These are phyloP conservation scores for Romanogobio albipinnatus DNA, from an alignment of 2,113 vertebrate genomes.

Conservation along the genomic window DNA sequence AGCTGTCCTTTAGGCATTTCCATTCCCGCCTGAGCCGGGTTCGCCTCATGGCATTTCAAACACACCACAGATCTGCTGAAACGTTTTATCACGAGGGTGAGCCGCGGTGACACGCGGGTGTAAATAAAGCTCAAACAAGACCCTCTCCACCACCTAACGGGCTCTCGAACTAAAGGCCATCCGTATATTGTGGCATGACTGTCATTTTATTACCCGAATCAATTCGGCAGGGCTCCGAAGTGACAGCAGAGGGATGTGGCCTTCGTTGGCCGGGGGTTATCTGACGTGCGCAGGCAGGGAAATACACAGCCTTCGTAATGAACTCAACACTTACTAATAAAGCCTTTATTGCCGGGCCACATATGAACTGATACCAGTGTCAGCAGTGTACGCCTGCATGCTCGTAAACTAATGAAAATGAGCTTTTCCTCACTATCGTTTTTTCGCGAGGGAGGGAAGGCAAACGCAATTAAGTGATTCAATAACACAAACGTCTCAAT, in stretches of 20 bases:
- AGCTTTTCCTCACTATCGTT: constrained; percentile 27
- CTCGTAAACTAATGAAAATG: constrained; percentile 50
- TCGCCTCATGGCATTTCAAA: constrained; percentile 77
- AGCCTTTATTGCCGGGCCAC: constrained; percentile 73
- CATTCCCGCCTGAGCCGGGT: constrained; percentile 62
- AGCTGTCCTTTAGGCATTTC: constrained; percentile 58
- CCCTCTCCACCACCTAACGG: constrained; percentile 78
- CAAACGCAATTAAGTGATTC: constrained; percentile 55
- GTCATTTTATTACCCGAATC: constrained; percentile 92
- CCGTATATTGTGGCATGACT: constrained; percentile 82
- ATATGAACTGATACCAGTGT: constrained; percentile 46
- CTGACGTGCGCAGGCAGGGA: constrained; percentile 81
- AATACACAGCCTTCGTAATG: constrained; percentile 81
- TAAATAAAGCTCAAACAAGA: constrained; percentile 91
- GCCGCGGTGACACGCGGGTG: constrained; percentile 74
- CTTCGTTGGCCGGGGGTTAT: constrained; percentile 87
- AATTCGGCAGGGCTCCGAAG: constrained; percentile 81
- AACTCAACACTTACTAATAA: constrained; percentile 81
- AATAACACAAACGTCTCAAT: constrained; percentile 52
- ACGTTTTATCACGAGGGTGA: constrained; percentile 75
- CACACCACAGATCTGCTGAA: constrained; percentile 69
- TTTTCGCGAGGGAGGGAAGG: not conserved
- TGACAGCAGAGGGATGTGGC: constrained; percentile 78
- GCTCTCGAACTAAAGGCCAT: constrained; percentile 84
- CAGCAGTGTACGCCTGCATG: not conserved